phyloP scores from a whole-genome alignment of 2,797 vertebrate species.

The Pelodytes ibericus region DNA sequence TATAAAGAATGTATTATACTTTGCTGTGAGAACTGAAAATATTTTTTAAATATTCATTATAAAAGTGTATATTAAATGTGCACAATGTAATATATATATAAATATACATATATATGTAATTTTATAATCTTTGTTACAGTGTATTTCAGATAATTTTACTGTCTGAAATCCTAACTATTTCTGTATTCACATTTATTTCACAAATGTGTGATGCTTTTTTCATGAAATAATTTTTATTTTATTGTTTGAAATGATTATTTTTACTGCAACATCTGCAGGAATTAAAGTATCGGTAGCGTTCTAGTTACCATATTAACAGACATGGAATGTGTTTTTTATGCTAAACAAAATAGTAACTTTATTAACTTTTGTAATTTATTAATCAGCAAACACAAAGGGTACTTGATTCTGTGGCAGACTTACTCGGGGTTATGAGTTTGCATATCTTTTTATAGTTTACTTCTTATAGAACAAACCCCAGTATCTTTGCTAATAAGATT shows the following conservation, averaged over 20 bases:
- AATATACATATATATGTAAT: too few species aligned
- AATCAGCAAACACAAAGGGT: too few species aligned
- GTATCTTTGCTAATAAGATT: too few species aligned
- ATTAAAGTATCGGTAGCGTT: slow-evolving; percentile 91
- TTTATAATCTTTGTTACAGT: slow-evolving; percentile 69
- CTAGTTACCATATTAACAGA: slow-evolving; percentile 92
- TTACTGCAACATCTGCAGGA: slow-evolving; percentile 90
- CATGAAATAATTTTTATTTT: slow-evolving; percentile 83
- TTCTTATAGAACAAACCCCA: too few species aligned
- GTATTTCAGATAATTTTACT: slow-evolving; percentile 65
- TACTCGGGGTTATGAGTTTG: too few species aligned
- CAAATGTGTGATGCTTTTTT: slow-evolving; percentile 85
- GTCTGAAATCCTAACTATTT: slow-evolving; percentile 70
- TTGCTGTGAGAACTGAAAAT: slow-evolving; percentile 64
- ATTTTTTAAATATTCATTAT: slow-evolving; percentile 58
- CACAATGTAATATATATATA: slow-evolving; percentile 65
- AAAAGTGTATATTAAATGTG: slow-evolving; percentile 34
- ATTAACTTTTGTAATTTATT: too few species aligned
- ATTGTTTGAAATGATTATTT: slow-evolving; percentile 79
- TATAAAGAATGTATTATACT: slow-evolving; percentile 41
- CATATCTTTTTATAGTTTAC: too few species aligned
- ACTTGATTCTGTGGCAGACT: too few species aligned
- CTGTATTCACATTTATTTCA: slow-evolving; percentile 87
- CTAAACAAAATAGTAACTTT: too few species aligned
- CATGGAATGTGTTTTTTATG: too few species aligned